Evolutionary conservation across 2,113 vertebrate genomes (phyloP).

Genomic region (Prinia subflava): DNA sequence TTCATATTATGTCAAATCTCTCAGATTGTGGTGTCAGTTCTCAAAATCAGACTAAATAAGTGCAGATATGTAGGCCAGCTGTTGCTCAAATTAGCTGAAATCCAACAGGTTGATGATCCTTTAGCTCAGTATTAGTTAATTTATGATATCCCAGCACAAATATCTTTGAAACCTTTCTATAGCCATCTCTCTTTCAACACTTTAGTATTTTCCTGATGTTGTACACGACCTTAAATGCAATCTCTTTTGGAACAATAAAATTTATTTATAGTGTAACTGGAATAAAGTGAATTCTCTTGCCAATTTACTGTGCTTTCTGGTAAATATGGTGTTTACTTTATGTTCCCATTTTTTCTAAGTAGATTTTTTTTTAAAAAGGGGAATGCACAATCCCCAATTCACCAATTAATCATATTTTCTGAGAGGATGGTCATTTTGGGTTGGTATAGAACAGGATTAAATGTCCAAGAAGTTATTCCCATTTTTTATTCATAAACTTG

Average conservation of each 20-base stretch:
- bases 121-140: background rate
- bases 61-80: background rate
- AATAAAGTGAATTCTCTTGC: background rate
- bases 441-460: background rate
- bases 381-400: background rate
- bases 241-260: background rate
- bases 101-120: background rate
- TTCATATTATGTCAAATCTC: background rate
- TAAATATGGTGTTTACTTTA: background rate
- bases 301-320: background rate
- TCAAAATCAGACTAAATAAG: background rate
- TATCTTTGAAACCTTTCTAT: background rate
- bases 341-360: background rate
- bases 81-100: background rate
- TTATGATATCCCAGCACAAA: background rate
- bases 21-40: background rate
- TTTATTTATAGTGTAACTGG: background rate
- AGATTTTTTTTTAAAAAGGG: background rate
- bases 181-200: background rate
- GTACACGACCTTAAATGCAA: background rate
- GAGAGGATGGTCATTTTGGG: background rate
- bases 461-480: background rate
- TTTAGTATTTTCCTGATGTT: background rate
- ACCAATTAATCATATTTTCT: background rate
- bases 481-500: background rate